A percentile compares a stretch with the other conserved stretches of the same genome.
Conservation (phyloP, 2,888 invertebrate genomes). For the Syritta pipiens region DNA sequence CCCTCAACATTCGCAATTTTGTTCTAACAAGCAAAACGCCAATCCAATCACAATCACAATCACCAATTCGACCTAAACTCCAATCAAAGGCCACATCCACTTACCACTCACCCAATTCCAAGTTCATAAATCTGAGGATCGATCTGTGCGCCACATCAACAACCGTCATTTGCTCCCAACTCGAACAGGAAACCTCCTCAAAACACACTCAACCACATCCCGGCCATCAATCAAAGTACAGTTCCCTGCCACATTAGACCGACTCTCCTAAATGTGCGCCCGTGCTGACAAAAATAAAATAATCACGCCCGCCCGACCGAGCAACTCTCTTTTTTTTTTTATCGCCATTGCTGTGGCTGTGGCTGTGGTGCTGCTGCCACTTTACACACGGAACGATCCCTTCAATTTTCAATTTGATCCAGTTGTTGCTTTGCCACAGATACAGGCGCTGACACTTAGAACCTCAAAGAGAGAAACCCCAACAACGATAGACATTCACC, state of each 20-base stretch:
- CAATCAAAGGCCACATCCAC: too few relatives aligned
- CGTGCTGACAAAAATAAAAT: constrained; percentile 22
- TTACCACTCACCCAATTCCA: too few relatives aligned
- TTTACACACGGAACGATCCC: constrained; percentile 13
- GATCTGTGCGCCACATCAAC: too few relatives aligned
- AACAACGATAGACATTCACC: constrained; percentile 25
- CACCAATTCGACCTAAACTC: too few relatives aligned
- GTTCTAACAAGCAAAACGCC: too few relatives aligned
- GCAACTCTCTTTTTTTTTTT: not conserved
- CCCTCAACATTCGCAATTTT: too few relatives aligned
- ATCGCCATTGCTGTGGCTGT: too few relatives aligned
- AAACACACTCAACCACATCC: not conserved
- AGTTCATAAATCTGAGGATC: too few relatives aligned
- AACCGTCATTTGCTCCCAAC: too few relatives aligned
- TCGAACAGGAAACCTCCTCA: too few relatives aligned
- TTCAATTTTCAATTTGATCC: constrained; percentile 58
- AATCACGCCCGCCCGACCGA: constrained; percentile 36
- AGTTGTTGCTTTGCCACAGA: constrained; percentile 46
- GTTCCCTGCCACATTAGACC: constrained; percentile 31
- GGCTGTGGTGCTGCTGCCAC: too few relatives aligned
- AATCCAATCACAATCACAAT: too few relatives aligned
- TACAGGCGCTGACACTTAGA: constrained; percentile 62
- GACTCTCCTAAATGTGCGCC: constrained; percentile 26
- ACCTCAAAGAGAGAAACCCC: constrained; percentile 17
- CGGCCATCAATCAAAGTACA: constrained; percentile 32